Evolutionary conservation across 2,797 vertebrate genomes (phyloP).

Genomic region (Apodemus agrarius): DNA sequence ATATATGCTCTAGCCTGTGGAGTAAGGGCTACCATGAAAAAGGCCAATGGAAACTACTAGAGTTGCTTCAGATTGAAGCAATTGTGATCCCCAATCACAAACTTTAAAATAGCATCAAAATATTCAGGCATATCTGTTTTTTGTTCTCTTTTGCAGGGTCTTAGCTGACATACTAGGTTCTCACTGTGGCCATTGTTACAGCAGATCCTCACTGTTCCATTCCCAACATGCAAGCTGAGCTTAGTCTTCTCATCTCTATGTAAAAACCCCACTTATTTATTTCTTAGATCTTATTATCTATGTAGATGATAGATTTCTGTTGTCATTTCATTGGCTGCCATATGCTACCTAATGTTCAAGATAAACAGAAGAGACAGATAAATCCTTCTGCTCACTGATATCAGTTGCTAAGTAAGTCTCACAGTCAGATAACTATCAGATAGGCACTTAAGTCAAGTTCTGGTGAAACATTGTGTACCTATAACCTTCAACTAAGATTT

Average conservation of each 20-base stretch:
- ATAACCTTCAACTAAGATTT: not conserved
- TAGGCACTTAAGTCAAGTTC: not conserved
- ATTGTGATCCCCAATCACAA: not conserved
- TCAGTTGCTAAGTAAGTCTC: not conserved
- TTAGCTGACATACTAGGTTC: not conserved
- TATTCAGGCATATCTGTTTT: not conserved
- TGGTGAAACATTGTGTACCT: not conserved
- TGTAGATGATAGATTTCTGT: not conserved
- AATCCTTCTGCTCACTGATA: not conserved
- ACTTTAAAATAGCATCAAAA: not conserved
- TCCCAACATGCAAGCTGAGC: not conserved
- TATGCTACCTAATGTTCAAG: not conserved
- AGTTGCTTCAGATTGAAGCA: not conserved
- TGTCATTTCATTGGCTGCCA: not conserved
- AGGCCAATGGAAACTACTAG: not conserved
- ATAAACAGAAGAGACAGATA: not conserved
- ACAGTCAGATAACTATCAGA: not conserved
- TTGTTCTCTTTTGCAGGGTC: not conserved
- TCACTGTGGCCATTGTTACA: too few species aligned
- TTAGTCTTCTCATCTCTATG: not conserved
- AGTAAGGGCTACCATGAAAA: not conserved
- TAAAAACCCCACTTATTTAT: not conserved
- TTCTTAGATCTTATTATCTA: not conserved
- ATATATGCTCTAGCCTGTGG: not conserved
- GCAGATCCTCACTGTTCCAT: not conserved